phyloP scores from a whole-genome alignment of 2,888 invertebrate species.

The Neoascia interrupta region DNA sequence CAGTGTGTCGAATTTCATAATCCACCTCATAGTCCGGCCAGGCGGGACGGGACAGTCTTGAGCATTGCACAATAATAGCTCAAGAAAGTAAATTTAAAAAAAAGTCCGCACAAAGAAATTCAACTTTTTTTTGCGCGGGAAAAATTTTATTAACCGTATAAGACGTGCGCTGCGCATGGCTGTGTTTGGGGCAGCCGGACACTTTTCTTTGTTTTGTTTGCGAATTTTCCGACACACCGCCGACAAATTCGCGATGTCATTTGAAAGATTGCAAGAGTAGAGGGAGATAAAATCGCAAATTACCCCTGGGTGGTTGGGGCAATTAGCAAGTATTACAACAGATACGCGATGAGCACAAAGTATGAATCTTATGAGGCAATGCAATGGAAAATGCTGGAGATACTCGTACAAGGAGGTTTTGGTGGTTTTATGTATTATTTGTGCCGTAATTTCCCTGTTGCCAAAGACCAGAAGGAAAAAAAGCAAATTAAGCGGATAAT shows the following conservation, averaged over 20 bases:
- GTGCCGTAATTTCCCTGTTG: no score
- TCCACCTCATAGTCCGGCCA: slow-evolving; percentile 2
- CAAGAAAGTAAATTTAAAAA: slow-evolving; percentile 48
- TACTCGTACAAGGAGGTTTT: no score
- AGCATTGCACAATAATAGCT: slow-evolving; percentile 49
- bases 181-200: slow-evolving; percentile 8
- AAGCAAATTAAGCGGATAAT: no score
- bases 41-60: background rate
- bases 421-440: no score
- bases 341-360: no score
- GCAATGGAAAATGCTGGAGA: no score
- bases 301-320: slow-evolving; percentile 19
- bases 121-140: slow-evolving; percentile 28
- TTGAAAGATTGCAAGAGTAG: slow-evolving; percentile 3
- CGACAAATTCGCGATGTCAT: slow-evolving; percentile 38
- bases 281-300: slow-evolving; percentile 22
- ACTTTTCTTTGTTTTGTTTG: slow-evolving; percentile 3
- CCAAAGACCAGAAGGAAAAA: no score
- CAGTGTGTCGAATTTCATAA: slow-evolving; percentile 57
- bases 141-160: slow-evolving; percentile 47
- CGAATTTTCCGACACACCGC: background rate
- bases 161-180: slow-evolving; percentile 34
- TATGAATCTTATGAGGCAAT: no score
- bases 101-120: slow-evolving; percentile 44
- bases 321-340: slow-evolving; percentile 33